phyloP scores from a whole-genome alignment of 2,888 invertebrate species.

The Diarsia brunnea region DNA sequence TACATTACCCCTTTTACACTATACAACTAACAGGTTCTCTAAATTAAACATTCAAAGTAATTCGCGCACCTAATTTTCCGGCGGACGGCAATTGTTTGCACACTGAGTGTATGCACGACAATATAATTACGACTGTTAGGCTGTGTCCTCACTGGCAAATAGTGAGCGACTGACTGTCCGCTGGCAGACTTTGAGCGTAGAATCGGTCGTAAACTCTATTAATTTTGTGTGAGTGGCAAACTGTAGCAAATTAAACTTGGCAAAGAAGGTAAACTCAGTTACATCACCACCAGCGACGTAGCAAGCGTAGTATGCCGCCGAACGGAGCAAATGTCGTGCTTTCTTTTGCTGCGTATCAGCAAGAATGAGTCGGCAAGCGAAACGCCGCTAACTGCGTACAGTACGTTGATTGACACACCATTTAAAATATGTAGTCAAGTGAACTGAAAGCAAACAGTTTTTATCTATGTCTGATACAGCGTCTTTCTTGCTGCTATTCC shows the following conservation, averaged over 20 bases:
- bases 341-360: not conserved
- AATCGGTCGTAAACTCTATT: not conserved
- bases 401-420: not conserved
- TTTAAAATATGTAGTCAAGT: not conserved
- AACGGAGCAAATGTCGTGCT: not conserved
- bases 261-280: not conserved
- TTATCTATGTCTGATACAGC: too few relatives aligned
- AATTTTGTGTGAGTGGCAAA: not conserved
- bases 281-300: not conserved
- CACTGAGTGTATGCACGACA: slow-evolving; percentile 56
- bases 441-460: not conserved
- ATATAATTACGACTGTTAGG: slow-evolving; percentile 64
- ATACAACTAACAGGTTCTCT: slow-evolving; percentile 43
- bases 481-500: not conserved
- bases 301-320: not conserved
- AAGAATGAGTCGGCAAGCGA: not conserved
- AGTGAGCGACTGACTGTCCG: not conserved
- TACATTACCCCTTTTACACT: slow-evolving; percentile 45
- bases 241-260: not conserved
- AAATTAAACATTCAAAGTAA: slow-evolving; percentile 68
- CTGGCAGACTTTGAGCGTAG: not conserved
- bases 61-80: slow-evolving; percentile 66
- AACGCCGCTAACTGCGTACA: not conserved
- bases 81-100: slow-evolving; percentile 62
- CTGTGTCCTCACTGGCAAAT: not conserved